Evolutionary conservation across 2,113 vertebrate genomes (phyloP).

Genomic region (Odontophorus gujanensis): DNA sequence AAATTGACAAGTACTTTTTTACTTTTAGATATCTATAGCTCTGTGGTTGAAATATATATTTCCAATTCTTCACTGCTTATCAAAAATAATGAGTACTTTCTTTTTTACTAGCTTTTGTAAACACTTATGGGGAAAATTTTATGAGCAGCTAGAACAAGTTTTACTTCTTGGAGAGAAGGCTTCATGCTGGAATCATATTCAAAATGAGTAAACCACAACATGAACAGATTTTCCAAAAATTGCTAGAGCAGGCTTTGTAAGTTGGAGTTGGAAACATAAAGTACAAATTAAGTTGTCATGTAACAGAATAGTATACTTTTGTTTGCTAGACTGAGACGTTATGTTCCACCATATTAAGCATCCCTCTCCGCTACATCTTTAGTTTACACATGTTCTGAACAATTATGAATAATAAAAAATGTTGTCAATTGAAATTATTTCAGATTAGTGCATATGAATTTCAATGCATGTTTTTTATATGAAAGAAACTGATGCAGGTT

Average conservation of each 20-base stretch:
- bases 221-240: slow-evolving; percentile 64
- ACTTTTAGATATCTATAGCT: slow-evolving; percentile 62
- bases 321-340: not conserved
- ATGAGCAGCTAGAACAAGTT: slow-evolving; percentile 78
- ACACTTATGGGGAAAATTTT: slow-evolving; percentile 83
- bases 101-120: slow-evolving; percentile 82
- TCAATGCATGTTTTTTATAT: not conserved
- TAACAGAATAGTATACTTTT: not conserved
- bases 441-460: not conserved
- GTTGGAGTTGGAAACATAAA: slow-evolving; percentile 27
- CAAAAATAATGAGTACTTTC: slow-evolving; percentile 82
- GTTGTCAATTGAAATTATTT: not conserved
- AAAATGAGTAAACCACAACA: slow-evolving; percentile 75
- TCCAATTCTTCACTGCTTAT: slow-evolving; percentile 75
- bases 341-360: not conserved
- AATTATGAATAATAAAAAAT: not conserved
- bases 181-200: slow-evolving; percentile 72
- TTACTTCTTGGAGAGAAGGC: slow-evolving; percentile 72
- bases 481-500: not conserved
- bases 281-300: slow-evolving; percentile 47
- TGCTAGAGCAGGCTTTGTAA: slow-evolving; percentile 6
- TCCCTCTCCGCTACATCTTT: not conserved
- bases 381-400: not conserved
- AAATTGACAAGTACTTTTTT: not conserved
- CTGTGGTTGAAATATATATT: slow-evolving; percentile 78